A percentile compares a stretch with the other conserved stretches of the same genome.
Evolutionary conservation across 1,140 invertebrate species (phyloP).

Genomic region (Eupeodes corollae): DNA sequence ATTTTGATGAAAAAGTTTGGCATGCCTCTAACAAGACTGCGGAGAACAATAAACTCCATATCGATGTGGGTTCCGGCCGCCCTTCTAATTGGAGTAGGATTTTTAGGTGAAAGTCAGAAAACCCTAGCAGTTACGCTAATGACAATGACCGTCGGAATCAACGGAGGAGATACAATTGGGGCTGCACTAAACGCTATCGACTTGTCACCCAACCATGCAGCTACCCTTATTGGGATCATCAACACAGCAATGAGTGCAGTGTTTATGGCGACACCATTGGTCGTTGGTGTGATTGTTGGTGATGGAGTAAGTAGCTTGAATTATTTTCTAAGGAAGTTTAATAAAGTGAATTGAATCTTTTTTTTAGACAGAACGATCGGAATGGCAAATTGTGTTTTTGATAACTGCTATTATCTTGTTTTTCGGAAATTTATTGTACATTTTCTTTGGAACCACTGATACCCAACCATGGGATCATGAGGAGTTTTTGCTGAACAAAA

Average conservation of each 20-base stretch:
- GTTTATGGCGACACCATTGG: constrained; percentile 52
- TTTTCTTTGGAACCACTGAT: neutral
- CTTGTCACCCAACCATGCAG: constrained; percentile 59
- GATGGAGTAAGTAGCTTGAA: constrained; percentile 39
- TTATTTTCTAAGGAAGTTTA: neutral
- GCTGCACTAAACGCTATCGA: constrained; percentile 52
- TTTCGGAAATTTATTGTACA: neutral
- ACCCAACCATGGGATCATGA: neutral
- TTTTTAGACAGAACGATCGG: neutral
- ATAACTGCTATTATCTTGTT: neutral
- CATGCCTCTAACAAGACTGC: constrained; percentile 15
- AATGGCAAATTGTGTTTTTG: constrained; percentile 6
- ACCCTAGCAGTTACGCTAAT: constrained; percentile 44
- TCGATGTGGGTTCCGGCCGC: constrained; percentile 43
- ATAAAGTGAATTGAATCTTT: neutral
- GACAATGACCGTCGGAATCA: constrained; percentile 55
- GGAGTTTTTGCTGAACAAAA: neutral
- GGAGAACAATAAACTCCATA: constrained; percentile 53
- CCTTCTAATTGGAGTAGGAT: constrained; percentile 48
- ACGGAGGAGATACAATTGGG: constrained; percentile 59
- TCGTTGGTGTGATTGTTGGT: constrained; percentile 46
- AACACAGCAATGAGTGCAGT: constrained; percentile 58
- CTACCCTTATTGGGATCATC: constrained; percentile 50
- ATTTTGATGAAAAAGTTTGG: constrained; percentile 55
- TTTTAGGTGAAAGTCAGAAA: constrained; percentile 14